A percentile compares a stretch with the other conserved stretches of the same genome.
These are phyloP conservation scores for Orchestes rusci DNA, from an alignment of 2,888 invertebrate species.

Conservation along the genomic window DNA sequence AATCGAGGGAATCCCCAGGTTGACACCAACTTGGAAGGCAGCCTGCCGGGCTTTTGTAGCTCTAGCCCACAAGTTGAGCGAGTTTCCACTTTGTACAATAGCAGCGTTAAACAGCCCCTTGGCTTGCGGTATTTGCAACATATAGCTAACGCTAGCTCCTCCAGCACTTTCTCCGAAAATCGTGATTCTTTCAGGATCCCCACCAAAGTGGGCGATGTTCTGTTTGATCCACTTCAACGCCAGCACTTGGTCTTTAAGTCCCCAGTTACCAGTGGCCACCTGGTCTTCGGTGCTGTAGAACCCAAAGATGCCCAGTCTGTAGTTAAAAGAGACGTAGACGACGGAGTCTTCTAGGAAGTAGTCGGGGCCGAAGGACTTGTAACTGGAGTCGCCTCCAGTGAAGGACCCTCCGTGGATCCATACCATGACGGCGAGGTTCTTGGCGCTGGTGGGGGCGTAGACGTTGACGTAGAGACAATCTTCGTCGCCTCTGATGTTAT, in stretches of 20 bases:
- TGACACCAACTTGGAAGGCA: constrained; percentile 15
- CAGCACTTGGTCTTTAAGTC: constrained; percentile 17
- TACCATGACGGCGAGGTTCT: constrained; percentile 15
- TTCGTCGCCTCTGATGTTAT: constrained; percentile 12
- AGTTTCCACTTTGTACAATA: constrained; percentile 16
- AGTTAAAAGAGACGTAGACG: constrained; percentile 15
- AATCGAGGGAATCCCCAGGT: constrained; percentile 7
- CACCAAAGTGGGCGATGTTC: constrained; percentile 15
- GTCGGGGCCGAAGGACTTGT: constrained; percentile 9
- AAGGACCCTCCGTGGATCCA: constrained; percentile 19
- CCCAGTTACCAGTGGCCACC: constrained; percentile 13
- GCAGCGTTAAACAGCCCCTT: constrained; percentile 14
- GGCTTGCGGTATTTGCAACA: constrained; percentile 16
- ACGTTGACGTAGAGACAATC: constrained; percentile 18
- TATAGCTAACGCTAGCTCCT: constrained; percentile 15
- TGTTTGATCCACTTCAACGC: constrained; percentile 16
- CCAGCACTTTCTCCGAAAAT: constrained; percentile 21
- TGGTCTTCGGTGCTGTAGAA: constrained; percentile 13
- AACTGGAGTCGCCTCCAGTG: constrained; percentile 11
- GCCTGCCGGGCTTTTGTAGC: constrained; percentile 11
- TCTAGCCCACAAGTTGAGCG: constrained; percentile 12
- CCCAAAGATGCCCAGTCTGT: constrained; percentile 15
- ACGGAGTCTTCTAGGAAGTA: constrained; percentile 14
- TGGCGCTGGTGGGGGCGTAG: constrained; percentile 9
- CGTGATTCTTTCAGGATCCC: constrained; percentile 15